Evolutionary conservation across 2,888 invertebrate species (phyloP).

Genomic region (Callinectes sapidus): DNA sequence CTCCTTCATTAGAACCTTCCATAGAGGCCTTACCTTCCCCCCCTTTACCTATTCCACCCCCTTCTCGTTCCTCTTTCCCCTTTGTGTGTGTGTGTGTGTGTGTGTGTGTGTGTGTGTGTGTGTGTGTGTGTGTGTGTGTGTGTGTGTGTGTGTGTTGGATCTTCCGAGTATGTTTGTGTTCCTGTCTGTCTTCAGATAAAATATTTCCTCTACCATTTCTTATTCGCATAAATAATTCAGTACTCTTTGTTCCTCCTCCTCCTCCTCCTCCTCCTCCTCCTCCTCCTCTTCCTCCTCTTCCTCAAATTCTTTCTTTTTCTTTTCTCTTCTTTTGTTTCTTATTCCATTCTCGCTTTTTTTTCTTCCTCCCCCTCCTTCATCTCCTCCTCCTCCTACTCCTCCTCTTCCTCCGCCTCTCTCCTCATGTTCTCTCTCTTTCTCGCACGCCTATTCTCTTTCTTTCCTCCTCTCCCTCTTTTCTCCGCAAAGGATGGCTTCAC

Average conservation of each 20-base stretch:
- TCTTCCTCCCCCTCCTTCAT: background rate
- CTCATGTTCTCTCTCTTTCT: background rate
- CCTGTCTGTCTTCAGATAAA: conserved; percentile 18
- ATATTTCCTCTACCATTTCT: background rate
- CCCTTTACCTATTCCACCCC: background rate
- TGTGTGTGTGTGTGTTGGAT: background rate
- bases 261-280: conserved; percentile 14
- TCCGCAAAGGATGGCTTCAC: background rate
- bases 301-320: background rate
- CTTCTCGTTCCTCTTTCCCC: background rate
- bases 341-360: background rate
- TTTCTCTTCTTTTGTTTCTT: background rate
- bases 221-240: background rate
- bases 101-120: conserved; percentile 13
- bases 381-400: background rate
- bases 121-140: conserved; percentile 24
- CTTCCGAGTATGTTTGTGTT: conserved; percentile 20
- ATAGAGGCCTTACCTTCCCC: background rate
- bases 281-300: conserved; percentile 30
- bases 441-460: background rate
- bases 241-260: conserved; percentile 1
- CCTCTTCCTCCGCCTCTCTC: background rate
- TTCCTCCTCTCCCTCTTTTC: conserved; percentile 36
- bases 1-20: conserved; percentile 50
- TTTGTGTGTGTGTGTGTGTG: background rate